Base-by-base conservation (phyloP, 2,797 vertebrate species). In the Pyrrhura leucotis region DNA sequence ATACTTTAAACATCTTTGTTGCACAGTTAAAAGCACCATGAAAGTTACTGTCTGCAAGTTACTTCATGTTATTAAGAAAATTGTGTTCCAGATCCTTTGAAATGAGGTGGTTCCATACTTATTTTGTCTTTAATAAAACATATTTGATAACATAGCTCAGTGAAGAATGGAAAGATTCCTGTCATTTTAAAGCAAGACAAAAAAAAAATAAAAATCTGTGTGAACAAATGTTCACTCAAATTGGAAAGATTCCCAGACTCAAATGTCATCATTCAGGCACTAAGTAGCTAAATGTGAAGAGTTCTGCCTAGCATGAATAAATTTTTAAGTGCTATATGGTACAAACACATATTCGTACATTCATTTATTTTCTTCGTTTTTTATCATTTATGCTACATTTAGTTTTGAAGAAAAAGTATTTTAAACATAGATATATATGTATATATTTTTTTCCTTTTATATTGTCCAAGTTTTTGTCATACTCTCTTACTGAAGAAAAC, bases 351-450 rank as follows among this genome's bases (percentile, higher is more conserved):
- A 44, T 16, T 6, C 29, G 56, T 31, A 48, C 19, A 17, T 62
- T 50, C 16, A 31, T 89, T 18, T 35, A 68, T 85, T 61, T 83
- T 80, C 84, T 92, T 40, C 69, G 42, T 80, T 92, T 93, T 95
- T 72, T 51, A 74, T 88, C 45, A 91, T 83, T 96, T 93, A 59
- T 78, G 74, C 29, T 59, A 74, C 54, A 89, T 84, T 93, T 82
- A 85, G 18, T 62, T 59, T 88, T 29, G 47, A 69, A 90, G 68
- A 58, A 50, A 51, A 84, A 91, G 51, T 53, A 69, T 74, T 94
- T 82, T 88, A 85, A 39, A 26, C 63, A 42, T 35, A 72, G 7
- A 33, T 76, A 42, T 54, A 31, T 67, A 22, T 48, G 14, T 72
- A 21, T 61, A 39, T 48, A 10, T 53, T 4, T 15, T 17, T 92